Evolutionary conservation across 2,888 invertebrate species (phyloP).

Genomic region (Chalcosyrphus nemorum): DNA sequence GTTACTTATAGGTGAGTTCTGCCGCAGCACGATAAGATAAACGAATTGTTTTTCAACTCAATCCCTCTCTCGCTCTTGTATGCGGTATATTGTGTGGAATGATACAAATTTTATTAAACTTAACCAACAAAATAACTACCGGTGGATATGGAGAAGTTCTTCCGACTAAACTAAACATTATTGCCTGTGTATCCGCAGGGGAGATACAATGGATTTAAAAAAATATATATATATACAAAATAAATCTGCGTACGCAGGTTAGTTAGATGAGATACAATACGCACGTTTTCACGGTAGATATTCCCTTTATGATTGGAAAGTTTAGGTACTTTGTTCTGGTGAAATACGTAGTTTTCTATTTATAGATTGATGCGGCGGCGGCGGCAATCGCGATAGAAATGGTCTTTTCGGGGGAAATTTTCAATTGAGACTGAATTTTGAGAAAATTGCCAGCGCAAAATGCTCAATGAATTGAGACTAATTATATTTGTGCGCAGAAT

Average conservation of each 20-base stretch:
- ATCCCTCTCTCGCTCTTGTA: background rate
- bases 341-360: slow-evolving; percentile 23
- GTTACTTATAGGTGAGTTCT: background rate
- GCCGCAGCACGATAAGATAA: slow-evolving; percentile 23
- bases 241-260: slow-evolving; percentile 23
- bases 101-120: background rate
- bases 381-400: background rate
- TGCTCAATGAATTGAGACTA: slow-evolving; percentile 4
- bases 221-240: slow-evolving; percentile 13
- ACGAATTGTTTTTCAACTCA: slow-evolving; percentile 26
- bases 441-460: slow-evolving; percentile 21
- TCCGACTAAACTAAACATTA: background rate
- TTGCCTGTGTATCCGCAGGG: background rate
- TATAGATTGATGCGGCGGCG: slow-evolving; percentile 24
- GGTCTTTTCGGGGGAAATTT: slow-evolving; percentile 49
- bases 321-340: background rate
- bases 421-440: slow-evolving; percentile 53
- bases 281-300: slow-evolving; percentile 18
- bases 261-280: slow-evolving; percentile 18
- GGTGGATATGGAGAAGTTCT: background rate
- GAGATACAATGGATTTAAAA: background rate
- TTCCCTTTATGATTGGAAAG: background rate
- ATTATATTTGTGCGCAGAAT: background rate
- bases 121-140: background rate
- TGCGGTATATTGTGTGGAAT: background rate